Conservation (phyloP, 2,888 invertebrate genomes). For the Dorcus hopei region DNA sequence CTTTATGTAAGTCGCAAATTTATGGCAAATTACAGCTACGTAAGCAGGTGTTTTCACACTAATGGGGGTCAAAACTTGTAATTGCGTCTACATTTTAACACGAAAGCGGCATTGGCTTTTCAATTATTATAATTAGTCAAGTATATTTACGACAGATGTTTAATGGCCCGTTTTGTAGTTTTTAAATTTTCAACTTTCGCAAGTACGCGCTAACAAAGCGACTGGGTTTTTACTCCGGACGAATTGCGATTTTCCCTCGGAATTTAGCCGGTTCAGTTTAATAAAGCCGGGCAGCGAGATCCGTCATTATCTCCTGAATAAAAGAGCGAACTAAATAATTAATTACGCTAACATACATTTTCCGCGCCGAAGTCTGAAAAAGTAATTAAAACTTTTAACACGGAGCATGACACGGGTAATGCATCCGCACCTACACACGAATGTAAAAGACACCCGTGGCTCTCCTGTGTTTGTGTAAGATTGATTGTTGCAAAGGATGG, state of each 20-base stretch:
- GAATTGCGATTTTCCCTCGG: too few species aligned
- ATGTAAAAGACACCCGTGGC: conserved; percentile 4
- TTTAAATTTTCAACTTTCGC: too few species aligned
- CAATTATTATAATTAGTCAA: too few species aligned
- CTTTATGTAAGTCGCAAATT: neutral
- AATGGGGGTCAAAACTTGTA: neutral
- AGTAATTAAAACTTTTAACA: conserved; percentile 15
- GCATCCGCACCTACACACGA: conserved; percentile 3
- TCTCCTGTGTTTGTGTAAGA: conserved; percentile 1
- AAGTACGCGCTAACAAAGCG: too few species aligned
- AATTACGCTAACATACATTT: conserved; percentile 4
- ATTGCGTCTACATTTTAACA: too few species aligned
- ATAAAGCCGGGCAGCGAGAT: too few species aligned
- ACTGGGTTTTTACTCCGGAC: too few species aligned
- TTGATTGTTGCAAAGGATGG: conserved; percentile 9
- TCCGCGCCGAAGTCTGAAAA: conserved; percentile 9
- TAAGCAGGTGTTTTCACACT: neutral
- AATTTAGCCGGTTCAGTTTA: too few species aligned
- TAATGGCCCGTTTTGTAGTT: too few species aligned
- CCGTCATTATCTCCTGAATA: too few species aligned
- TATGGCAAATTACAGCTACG: neutral
- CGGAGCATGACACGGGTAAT: conserved; percentile 5
- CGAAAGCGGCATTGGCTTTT: too few species aligned
- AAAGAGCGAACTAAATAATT: neutral
- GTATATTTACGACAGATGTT: too few species aligned